phyloP scores from a whole-genome alignment of 2,888 invertebrate species.

The Caenorhabditis sp. region DNA sequence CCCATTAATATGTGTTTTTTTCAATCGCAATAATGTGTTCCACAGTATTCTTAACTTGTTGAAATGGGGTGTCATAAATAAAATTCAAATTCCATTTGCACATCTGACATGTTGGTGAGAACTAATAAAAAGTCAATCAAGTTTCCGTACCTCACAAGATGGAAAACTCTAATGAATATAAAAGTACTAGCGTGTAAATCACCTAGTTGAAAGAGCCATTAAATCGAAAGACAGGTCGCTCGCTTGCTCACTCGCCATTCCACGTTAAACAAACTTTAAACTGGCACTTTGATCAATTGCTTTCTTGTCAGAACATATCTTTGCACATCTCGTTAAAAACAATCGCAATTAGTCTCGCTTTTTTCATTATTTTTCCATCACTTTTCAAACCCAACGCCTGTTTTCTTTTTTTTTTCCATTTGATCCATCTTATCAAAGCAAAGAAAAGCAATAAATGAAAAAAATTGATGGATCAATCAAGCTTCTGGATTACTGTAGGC shows the following conservation, averaged over 20 bases:
- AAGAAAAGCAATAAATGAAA: no score
- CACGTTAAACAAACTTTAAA: slow-evolving; percentile 61
- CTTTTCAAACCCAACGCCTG: neutral
- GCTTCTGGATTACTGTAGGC: no score
- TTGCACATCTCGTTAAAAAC: slow-evolving; percentile 25
- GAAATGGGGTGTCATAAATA: no score
- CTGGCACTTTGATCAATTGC: slow-evolving; percentile 56
- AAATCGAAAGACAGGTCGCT: neutral
- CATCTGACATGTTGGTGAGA: neutral
- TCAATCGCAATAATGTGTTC: no score
- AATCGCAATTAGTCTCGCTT: slow-evolving; percentile 21
- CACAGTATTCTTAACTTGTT: no score
- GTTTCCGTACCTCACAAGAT: slow-evolving; percentile 9
- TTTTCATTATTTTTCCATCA: slow-evolving; percentile 2
- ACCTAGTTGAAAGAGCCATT: slow-evolving; percentile 14
- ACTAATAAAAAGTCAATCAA: slow-evolving; percentile 24
- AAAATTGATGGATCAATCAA: no score
- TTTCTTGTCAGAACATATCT: slow-evolving; percentile 41
- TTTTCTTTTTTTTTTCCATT: neutral
- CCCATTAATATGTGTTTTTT: no score
- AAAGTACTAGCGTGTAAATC: slow-evolving; percentile 32
- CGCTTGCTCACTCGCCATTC: slow-evolving; percentile 1
- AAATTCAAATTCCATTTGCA: neutral
- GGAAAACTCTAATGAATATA: neutral
- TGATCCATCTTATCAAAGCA: neutral